Base-by-base conservation (phyloP, 1,140 invertebrate species). In the Drosophila sp. region DNA sequence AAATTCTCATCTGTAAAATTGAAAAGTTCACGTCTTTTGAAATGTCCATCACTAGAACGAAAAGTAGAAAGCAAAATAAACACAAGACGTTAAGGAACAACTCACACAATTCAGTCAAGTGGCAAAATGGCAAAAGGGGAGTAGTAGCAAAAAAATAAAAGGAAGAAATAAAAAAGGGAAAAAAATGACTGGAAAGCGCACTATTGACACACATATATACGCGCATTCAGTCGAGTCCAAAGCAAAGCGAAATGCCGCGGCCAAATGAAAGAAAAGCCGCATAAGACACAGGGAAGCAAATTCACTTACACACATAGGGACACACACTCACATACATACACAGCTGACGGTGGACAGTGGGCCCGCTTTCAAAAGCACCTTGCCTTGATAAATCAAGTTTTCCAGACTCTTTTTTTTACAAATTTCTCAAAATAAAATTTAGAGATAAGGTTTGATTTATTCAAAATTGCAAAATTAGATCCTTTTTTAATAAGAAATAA, bases 171-270 rank as follows among this genome's bases (percentile, higher is more conserved):
- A 55, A 67, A 32, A 32, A 33, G 41, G 23, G 33, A 40, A 30
- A 32, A 54, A 27, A 62, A 47, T 67, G 50, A 80, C 84, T 91
- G 90, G 90, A 91, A 91, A 91, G 86, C 90, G 90, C 90, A 91
- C 90, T 90, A 91, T 91, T 91, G 90, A 91, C 90, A 58, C 56
- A 58, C 33, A 91, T 91, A 91, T 79, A 91, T 91, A 90, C 82
- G 86, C 85, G 83, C 79, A 83, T 75, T 80, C 66, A 76, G 38
- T 25, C 6, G 33, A 58, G 56, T 38, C 56, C 56, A 58, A 38
- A 58, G 56, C 56, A 78, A 78, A 77, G 75, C 71, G 66, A 60
- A 66, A 27, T 62, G 70, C 74, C 79, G 67, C 55, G 71, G 54
- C 74, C 75, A 65, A 76, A 61, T 38, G 62, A 82, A 77, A 79